Evolutionary conservation across 2,888 invertebrate species (phyloP).

Genomic region (Trichogramma evanescens): DNA sequence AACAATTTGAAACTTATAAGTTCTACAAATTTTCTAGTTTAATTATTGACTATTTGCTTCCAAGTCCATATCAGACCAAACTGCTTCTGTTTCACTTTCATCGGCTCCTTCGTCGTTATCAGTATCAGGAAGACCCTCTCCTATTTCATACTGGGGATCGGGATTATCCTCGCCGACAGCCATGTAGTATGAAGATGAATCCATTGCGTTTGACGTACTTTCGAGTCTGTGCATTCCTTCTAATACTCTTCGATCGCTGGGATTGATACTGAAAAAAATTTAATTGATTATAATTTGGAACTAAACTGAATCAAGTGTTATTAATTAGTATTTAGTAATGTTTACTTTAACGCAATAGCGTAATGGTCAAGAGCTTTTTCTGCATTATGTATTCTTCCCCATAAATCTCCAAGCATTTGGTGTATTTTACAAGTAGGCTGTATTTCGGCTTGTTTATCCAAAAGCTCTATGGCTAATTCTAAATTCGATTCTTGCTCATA

Average conservation of each 20-base stretch:
- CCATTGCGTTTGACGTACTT: slow-evolving; percentile 48
- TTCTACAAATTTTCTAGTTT: slow-evolving; percentile 5
- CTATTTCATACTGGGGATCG: slow-evolving; percentile 50
- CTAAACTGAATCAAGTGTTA: neutral
- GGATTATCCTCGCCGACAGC: slow-evolving; percentile 50
- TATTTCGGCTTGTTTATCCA: slow-evolving; percentile 59
- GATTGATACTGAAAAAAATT: slow-evolving; percentile 53
- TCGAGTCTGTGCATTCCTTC: slow-evolving; percentile 62
- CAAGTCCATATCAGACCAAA: slow-evolving; percentile 59
- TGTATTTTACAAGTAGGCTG: slow-evolving; percentile 60
- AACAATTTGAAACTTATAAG: slow-evolving; percentile 12
- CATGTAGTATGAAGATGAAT: slow-evolving; percentile 51
- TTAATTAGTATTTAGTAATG: slow-evolving; percentile 9
- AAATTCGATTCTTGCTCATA: slow-evolving; percentile 60
- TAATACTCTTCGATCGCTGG: slow-evolving; percentile 56
- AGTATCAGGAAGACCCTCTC: slow-evolving; percentile 46
- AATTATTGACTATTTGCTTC: slow-evolving; percentile 48
- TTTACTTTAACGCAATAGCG: slow-evolving; percentile 58
- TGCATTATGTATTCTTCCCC: slow-evolving; percentile 56
- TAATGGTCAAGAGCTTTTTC: slow-evolving; percentile 66
- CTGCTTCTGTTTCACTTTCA: slow-evolving; percentile 54
- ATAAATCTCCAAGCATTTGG: slow-evolving; percentile 60
- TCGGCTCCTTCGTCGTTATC: slow-evolving; percentile 49
- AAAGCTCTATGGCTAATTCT: slow-evolving; percentile 61
- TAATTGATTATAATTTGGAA: neutral